A percentile compares a stretch with the other conserved stretches of the same genome.
Evolutionary conservation across 2,797 vertebrate genomes (phyloP).

Genomic region (Syndactyla subalaris): DNA sequence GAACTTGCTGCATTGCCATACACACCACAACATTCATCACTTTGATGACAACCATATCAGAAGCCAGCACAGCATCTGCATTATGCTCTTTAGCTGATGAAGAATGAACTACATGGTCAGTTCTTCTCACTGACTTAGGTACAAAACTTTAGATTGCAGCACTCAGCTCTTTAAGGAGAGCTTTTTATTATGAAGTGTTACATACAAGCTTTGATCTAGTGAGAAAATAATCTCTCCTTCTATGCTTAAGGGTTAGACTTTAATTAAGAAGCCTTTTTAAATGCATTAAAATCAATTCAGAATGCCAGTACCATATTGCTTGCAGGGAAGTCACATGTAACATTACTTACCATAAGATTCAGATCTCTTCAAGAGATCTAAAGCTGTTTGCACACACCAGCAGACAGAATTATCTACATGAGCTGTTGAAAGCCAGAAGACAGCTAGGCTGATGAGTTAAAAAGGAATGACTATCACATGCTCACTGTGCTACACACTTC

Average conservation of each 20-base stretch:
- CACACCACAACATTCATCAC: not conserved
- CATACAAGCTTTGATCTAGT: not conserved
- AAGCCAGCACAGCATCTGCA: not conserved
- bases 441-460: slow-evolving; percentile 7
- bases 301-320: not conserved
- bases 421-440: slow-evolving; percentile 29
- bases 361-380: slow-evolving; percentile 24
- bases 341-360: slow-evolving; percentile 1
- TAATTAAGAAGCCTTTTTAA: slow-evolving; percentile 25
- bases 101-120: not conserved
- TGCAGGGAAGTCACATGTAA: slow-evolving; percentile 45
- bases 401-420: not conserved
- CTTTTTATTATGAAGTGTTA: not conserved
- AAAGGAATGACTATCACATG: slow-evolving; percentile 56
- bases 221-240: not conserved
- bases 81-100: not conserved
- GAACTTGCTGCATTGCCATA: not conserved
- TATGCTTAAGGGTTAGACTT: not conserved
- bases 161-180: not conserved
- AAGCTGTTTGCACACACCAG: slow-evolving; percentile 7
- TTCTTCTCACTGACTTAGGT: not conserved
- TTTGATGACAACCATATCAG: not conserved
- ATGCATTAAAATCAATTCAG: not conserved
- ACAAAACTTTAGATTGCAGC: not conserved
- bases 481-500: not conserved